Evolutionary conservation across 1,140 invertebrate species (phyloP).

Genomic region (Chelonus insularis): DNA sequence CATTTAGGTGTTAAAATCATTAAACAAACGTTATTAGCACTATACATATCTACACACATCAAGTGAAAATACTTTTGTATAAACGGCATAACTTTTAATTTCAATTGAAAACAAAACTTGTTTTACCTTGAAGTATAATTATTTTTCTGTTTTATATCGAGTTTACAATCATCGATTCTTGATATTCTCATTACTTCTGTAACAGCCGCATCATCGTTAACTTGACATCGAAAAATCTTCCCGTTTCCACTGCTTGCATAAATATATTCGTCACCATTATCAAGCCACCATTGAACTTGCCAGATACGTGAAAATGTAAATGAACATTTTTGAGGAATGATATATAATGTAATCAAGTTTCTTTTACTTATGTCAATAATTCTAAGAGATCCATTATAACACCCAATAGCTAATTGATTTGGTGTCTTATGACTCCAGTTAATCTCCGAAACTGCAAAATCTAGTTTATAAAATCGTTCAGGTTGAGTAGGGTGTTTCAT

Average conservation of each 20-base stretch:
- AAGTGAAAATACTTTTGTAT: no score
- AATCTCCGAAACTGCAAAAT: slow-evolving; percentile 71
- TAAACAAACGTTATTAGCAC: no score
- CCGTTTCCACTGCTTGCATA: slow-evolving; percentile 50
- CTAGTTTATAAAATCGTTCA: slow-evolving; percentile 71
- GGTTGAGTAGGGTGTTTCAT: slow-evolving; percentile 86
- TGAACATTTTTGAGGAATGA: slow-evolving; percentile 58
- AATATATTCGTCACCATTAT: slow-evolving; percentile 46
- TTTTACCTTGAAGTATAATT: no score
- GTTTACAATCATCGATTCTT: slow-evolving; percentile 66
- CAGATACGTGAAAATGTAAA: slow-evolving; percentile 70
- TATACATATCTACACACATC: no score
- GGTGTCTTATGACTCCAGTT: slow-evolving; percentile 71
- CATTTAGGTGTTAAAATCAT: no score
- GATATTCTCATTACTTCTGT: slow-evolving; percentile 66
- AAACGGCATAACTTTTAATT: no score
- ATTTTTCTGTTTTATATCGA: no score
- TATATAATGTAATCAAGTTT: slow-evolving; percentile 59
- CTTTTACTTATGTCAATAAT: slow-evolving; percentile 71
- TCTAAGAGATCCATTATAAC: slow-evolving; percentile 75
- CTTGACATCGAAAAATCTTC: slow-evolving; percentile 40
- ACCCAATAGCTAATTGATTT: slow-evolving; percentile 77
- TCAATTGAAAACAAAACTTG: no score
- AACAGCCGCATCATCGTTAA: slow-evolving; percentile 59
- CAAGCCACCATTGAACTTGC: slow-evolving; percentile 59